These are phyloP conservation scores for Philopedon plagiatum DNA, from an alignment of 2,888 invertebrate species.

Conservation along the genomic window DNA sequence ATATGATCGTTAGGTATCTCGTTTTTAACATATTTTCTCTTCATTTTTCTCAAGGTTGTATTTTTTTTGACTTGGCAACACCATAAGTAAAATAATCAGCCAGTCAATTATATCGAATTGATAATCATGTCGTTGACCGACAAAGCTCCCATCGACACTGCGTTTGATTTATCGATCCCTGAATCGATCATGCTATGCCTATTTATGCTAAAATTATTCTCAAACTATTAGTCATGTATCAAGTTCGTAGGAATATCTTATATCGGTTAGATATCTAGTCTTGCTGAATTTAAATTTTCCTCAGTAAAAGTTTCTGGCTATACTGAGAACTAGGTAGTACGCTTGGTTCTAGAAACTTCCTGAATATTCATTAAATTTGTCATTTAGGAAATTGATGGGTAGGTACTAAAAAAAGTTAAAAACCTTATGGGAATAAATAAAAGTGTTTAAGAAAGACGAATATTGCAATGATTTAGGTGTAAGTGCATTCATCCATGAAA, in stretches of 20 bases:
- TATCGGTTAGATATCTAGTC: not conserved
- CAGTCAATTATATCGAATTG: not conserved
- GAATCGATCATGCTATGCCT: slow-evolving; percentile 3
- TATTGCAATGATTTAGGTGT: no score
- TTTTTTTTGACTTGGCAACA: no score
- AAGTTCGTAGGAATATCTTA: not conserved
- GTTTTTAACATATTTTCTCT: no score
- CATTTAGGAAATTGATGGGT: no score
- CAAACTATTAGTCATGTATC: not conserved
- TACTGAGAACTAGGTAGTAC: not conserved
- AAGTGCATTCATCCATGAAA: no score
- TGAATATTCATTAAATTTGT: no score
- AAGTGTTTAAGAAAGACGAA: no score
- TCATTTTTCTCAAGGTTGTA: no score
- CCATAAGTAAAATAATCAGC: not conserved
- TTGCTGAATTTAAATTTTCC: not conserved
- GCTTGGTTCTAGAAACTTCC: not conserved
- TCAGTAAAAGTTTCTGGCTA: not conserved
- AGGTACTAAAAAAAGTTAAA: no score
- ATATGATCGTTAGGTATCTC: no score
- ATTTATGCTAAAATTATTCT: slow-evolving; percentile 10
- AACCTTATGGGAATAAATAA: no score
- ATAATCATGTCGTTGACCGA: slow-evolving; percentile 7
- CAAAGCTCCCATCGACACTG: not conserved
- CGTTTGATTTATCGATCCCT: not conserved